Conservation (phyloP, 2,888 invertebrate species). For the Tenthredo distinguenda region DNA sequence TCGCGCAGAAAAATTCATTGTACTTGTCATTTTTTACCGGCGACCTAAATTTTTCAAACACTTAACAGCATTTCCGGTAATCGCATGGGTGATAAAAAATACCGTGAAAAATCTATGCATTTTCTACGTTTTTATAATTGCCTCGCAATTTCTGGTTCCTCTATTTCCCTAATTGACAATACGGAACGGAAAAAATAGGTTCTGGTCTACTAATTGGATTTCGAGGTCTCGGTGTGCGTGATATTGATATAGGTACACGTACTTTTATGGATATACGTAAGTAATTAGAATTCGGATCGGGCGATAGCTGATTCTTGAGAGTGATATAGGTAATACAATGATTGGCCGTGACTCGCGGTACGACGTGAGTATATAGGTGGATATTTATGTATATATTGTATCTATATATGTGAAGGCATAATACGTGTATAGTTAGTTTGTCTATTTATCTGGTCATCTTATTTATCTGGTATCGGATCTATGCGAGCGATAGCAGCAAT, state of each 20-base stretch:
- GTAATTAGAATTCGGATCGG: constrained; percentile 10
- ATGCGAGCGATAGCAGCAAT: constrained; percentile 48
- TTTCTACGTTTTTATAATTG: neutral
- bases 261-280: neutral
- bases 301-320: neutral
- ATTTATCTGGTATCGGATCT: constrained; percentile 46
- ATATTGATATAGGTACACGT: neutral
- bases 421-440: neutral
- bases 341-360: neutral
- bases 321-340: too few species aligned
- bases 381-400: neutral
- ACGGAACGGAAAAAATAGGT: neutral
- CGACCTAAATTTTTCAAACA: too few species aligned
- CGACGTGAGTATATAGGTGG: neutral
- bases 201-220: constrained; percentile 9
- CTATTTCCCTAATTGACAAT: neutral
- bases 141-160: neutral
- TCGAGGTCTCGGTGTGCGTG: neutral
- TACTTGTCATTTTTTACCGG: too few species aligned
- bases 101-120: neutral
- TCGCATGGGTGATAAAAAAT: neutral
- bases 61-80: too few species aligned
- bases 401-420: neutral
- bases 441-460: constrained; percentile 45
- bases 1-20: too few species aligned